These are phyloP conservation scores for Odontamblyopus rebecca DNA, from an alignment of 2,797 vertebrate species.

Conservation along the genomic window DNA sequence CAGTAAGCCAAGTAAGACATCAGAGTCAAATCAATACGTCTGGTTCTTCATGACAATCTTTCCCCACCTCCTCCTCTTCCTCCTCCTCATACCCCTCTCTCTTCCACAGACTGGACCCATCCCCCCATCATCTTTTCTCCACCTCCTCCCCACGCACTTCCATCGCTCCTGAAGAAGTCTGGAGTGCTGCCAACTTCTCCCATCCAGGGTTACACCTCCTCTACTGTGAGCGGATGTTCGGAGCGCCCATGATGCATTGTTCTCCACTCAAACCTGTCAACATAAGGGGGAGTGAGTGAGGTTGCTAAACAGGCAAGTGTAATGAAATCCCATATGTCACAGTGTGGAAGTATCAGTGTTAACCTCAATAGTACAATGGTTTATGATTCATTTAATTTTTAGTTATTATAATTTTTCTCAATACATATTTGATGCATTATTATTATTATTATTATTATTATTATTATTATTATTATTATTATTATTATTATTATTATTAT, in stretches of 20 bases:
- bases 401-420: too few species aligned
- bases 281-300: neutral
- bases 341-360: neutral
- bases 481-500: too few species aligned
- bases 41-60: conserved; percentile 52
- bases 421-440: too few species aligned
- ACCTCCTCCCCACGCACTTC: conserved; percentile 32
- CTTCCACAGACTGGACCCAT: conserved; percentile 28
- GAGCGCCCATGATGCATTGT: conserved; percentile 24
- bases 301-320: neutral
- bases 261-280: conserved; percentile 11
- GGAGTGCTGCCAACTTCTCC: conserved; percentile 49
- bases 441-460: too few species aligned
- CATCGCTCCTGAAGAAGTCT: conserved; percentile 51
- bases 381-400: too few species aligned
- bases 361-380: neutral
- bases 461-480: too few species aligned
- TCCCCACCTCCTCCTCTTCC: conserved; percentile 42
- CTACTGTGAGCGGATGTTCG: conserved; percentile 31
- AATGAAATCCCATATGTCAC: neutral
- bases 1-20: conserved; percentile 56
- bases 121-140: neutral
- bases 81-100: conserved; percentile 31
- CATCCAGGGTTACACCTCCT: conserved; percentile 25
- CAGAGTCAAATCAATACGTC: conserved; percentile 48